These are phyloP conservation scores for Volucella inflata DNA, from an alignment of 2,888 invertebrate genomes.

Conservation along the genomic window DNA sequence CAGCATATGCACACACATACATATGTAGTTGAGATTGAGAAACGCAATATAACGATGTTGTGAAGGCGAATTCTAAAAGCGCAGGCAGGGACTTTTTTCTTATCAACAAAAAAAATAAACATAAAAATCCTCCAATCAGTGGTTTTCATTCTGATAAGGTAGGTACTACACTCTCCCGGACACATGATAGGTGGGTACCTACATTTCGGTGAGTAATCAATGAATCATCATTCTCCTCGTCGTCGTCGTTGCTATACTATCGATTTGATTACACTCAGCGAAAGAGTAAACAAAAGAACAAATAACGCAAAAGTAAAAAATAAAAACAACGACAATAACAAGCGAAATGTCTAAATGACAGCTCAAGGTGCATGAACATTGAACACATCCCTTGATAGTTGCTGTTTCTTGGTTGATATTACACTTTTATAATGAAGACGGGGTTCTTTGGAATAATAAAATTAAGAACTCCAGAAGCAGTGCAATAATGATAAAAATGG, in stretches of 20 bases:
- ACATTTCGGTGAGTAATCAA: conserved; percentile 52
- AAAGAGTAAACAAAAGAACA: conserved; percentile 3
- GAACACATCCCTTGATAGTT: no score
- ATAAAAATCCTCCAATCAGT: no score
- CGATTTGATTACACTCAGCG: conserved; percentile 32
- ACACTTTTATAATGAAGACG: conserved; percentile 2
- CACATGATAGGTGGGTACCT: conserved; percentile 4
- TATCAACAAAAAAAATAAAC: no score
- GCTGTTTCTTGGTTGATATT: no score
- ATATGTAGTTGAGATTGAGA: no score
- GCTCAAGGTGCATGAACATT: conserved; percentile 39
- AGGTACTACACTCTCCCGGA: no score
- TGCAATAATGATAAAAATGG: conserved; percentile 30
- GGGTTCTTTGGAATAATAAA: neutral
- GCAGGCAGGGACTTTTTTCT: no score
- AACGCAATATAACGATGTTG: no score
- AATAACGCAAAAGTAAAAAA: neutral
- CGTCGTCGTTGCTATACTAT: neutral
- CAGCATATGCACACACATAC: no score
- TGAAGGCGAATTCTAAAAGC: no score
- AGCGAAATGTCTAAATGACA: conserved; percentile 18
- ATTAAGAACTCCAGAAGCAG: conserved; percentile 40
- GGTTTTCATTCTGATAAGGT: no score
- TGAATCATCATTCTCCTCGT: conserved; percentile 50
- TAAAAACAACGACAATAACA: no score